Evolutionary conservation across 2,113 vertebrate species (phyloP), one percentile per base, ranked within the genome.

Genomic region (Scopus umbretta): DNA sequence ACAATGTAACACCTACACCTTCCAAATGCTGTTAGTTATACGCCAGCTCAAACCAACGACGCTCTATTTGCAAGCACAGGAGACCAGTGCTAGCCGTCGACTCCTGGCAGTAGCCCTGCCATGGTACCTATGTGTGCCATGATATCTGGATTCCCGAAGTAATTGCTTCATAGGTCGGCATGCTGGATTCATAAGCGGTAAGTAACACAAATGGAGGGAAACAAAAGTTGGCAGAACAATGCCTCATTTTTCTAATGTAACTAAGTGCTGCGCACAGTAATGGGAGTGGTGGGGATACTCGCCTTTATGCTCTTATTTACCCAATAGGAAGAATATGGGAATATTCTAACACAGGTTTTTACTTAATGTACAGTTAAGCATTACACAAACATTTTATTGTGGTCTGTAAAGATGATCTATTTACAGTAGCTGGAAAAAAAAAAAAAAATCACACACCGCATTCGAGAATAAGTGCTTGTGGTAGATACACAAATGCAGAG

Each of bases 351-450:
- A 10, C 45, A 59, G 49, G 59, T 79, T 97, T 97, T 97, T 95
- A 94, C 94, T 95, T 97, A 96, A 87, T 49, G 79, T 94, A 91
- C 89, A 91, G 85, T 96, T 96, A 95, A 95, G 78, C 63, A 92
- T 91, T 86, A 93, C 67, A 86, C 71, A 94, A 89, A 83, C 88
- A 73, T 85, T 94, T 96, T 91, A 90, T 95, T 97, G 93, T 80
- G 90, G 93, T 96, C 93, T 94, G 80, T 92, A 92, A 96, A 92
- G 88, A 96, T 63, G 53, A 94, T 92, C 81, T 92, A 94, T 85
- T 92, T 96, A 81, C 45, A 85, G 75, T 13, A 84, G 59, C 42
- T 66, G 63, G 12, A 86, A 90, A 87, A 88, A 88, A 80, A 94
- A 42, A 86, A 90, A 87, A 88, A 88, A 80, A 94, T 61, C 62